Conservation (phyloP, 2,113 vertebrate genomes). For the Gambusia holbrooki region DNA sequence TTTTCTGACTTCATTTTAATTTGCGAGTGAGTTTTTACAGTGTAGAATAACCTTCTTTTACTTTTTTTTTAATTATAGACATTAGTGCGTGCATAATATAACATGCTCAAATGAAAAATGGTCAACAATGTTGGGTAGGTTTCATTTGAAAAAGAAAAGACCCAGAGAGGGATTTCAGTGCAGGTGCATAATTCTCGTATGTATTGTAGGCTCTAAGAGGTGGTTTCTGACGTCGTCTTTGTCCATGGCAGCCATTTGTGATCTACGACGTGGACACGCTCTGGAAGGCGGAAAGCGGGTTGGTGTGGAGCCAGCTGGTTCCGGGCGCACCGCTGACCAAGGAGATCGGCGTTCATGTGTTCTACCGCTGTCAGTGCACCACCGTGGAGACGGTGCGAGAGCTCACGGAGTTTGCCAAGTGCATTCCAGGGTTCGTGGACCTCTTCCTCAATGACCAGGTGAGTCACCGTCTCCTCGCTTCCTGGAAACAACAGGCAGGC, state of each 20-base stretch:
- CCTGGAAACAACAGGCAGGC: neutral
- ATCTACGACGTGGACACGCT: constrained; percentile 96
- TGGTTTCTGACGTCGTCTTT: neutral
- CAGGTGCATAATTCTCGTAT: neutral
- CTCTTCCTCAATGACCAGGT: constrained; percentile 97
- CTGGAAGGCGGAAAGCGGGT: constrained; percentile 94
- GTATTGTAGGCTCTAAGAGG: no score
- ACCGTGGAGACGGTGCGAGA: constrained; percentile 95
- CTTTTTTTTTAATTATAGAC: no score
- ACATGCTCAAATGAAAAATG: no score
- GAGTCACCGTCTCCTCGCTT: neutral
- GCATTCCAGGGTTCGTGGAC: constrained; percentile 93
- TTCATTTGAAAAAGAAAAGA: neutral
- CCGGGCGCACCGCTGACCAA: constrained; percentile 90
- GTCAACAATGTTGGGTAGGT: no score
- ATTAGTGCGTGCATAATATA: no score
- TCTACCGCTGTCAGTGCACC: constrained; percentile 98
- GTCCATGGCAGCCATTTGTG: constrained; percentile 88
- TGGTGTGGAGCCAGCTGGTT: constrained; percentile 95
- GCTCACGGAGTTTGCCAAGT: constrained; percentile 97
- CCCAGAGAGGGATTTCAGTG: neutral
- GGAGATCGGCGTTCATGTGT: constrained; percentile 96
- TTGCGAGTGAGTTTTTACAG: neutral
- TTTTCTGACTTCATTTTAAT: neutral
- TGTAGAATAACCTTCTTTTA: neutral